Conservation (phyloP, 2,888 invertebrate genomes). For the Acronicta leporina region DNA sequence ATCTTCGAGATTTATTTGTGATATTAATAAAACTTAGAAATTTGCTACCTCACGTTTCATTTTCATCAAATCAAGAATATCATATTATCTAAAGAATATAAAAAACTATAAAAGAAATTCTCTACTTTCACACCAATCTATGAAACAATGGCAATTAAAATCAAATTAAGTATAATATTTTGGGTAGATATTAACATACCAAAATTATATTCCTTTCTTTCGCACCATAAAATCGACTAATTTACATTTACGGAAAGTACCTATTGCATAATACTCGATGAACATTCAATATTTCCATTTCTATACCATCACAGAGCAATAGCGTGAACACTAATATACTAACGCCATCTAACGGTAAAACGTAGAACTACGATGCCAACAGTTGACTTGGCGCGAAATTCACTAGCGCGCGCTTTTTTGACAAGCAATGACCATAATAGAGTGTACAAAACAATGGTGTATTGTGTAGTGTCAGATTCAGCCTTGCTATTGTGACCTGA, state of each 20-base stretch:
- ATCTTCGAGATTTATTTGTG: no score
- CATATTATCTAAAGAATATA: not conserved
- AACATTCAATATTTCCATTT: no score
- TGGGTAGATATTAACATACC: not conserved
- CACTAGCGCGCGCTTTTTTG: constrained; percentile 17
- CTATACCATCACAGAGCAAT: no score
- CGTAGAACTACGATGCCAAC: constrained; percentile 31
- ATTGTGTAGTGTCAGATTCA: constrained; percentile 31
- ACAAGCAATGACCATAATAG: constrained; percentile 25
- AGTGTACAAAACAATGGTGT: constrained; percentile 35
- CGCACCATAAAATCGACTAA: constrained; percentile 29
- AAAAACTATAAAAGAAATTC: not conserved
- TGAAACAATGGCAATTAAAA: constrained; percentile 6
- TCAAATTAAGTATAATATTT: not conserved
- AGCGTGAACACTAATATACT: not conserved
- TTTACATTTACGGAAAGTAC: constrained; percentile 26
- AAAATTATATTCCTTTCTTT: constrained; percentile 11
- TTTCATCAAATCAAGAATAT: not conserved
- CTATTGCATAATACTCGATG: constrained; percentile 19
- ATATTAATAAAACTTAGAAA: no score
- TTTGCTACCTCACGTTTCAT: no score
- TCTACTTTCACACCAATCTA: constrained; percentile 10
- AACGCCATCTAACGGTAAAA: constrained; percentile 41
- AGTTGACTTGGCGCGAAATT: constrained; percentile 36
- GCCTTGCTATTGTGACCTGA: constrained; percentile 33